Conservation (phyloP, 30 jellyfish, hydroid and myxozoan genomes). For the Phacellophora camtschatica region DNA sequence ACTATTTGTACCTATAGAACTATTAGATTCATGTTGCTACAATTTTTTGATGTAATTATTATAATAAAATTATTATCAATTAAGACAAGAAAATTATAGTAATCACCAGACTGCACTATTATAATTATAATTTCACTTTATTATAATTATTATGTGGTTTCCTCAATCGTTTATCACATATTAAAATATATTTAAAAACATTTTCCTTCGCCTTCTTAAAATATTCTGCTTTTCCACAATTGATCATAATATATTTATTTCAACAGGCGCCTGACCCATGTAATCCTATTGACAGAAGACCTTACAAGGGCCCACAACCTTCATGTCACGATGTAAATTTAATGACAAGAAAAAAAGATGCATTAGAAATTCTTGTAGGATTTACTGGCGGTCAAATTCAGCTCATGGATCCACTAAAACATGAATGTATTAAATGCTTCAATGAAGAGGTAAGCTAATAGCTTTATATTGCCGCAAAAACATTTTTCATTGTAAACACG, state of each 20-base stretch:
- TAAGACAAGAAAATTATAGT: too few relatives aligned
- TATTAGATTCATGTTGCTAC: too few relatives aligned
- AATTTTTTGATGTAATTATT: too few relatives aligned
- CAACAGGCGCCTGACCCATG: conserved; percentile 91
- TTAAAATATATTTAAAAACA: too few relatives aligned
- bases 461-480: neutral
- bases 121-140: too few relatives aligned
- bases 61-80: too few relatives aligned
- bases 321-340: conserved; percentile 91
- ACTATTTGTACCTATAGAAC: too few relatives aligned
- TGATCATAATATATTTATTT: neutral
- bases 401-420: conserved; percentile 91
- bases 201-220: too few relatives aligned
- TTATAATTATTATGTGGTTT: too few relatives aligned
- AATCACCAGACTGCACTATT: too few relatives aligned
- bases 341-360: conserved; percentile 78
- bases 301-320: conserved; percentile 98
- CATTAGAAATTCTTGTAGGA: conserved; percentile 81
- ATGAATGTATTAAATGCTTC: conserved; percentile 83
- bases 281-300: conserved; percentile 88
- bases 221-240: neutral
- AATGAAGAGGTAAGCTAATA: conserved; percentile 82
- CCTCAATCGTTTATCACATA: too few relatives aligned
- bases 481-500: too few relatives aligned
- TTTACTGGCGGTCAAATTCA: conserved; percentile 96